phyloP scores from a whole-genome alignment of 2,113 vertebrate genomes.

The Tiliqua scincoides region DNA sequence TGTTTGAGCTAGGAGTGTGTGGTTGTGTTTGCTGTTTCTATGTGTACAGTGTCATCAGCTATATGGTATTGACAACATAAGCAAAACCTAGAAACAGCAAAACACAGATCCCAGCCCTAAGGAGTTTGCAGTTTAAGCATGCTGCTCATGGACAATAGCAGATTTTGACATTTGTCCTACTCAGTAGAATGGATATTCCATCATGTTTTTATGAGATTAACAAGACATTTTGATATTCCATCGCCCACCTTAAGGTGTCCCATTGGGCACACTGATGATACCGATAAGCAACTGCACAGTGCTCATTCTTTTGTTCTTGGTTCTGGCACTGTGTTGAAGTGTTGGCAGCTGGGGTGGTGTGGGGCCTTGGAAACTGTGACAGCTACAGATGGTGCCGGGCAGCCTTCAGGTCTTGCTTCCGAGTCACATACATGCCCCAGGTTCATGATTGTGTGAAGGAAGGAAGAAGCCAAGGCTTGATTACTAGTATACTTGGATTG shows the following conservation, averaged over 20 bases:
- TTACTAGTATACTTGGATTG: not conserved
- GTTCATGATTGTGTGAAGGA: not conserved
- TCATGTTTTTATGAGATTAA: not conserved
- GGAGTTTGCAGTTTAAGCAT: not conserved
- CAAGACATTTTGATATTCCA: too few relatives aligned
- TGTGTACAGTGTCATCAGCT: not conserved
- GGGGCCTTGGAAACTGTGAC: not conserved
- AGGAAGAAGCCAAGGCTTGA: not conserved
- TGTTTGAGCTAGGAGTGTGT: not conserved
- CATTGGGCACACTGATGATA: not conserved
- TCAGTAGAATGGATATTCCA: not conserved
- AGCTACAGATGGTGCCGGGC: not conserved
- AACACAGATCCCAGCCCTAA: not conserved
- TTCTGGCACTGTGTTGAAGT: not conserved
- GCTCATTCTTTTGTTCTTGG: not conserved
- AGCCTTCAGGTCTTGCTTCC: not conserved
- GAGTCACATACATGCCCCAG: not conserved
- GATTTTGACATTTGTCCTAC: not conserved
- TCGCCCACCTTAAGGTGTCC: too few relatives aligned
- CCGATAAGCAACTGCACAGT: not conserved
- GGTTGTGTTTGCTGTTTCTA: not conserved
- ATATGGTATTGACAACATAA: not conserved
- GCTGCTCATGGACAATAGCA: not conserved
- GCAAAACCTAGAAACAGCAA: not conserved
- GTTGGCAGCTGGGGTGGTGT: not conserved